phyloP scores from a whole-genome alignment of 2,113 vertebrate species.

The Zosterops pallidus region DNA sequence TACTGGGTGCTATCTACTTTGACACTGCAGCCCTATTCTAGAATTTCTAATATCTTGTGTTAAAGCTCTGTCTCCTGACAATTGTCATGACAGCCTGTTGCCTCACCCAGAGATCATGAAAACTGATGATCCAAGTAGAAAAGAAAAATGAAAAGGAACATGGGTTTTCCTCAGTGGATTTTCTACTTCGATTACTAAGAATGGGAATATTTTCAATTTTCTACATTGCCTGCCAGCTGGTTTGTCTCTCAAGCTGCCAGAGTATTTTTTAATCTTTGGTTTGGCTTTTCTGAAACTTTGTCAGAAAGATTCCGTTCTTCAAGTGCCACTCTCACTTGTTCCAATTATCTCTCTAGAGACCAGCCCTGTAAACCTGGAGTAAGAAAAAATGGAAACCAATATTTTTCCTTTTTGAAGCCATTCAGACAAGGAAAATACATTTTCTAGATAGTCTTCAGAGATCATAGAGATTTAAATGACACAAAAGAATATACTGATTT shows the following conservation, averaged over 20 bases:
- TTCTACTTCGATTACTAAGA: background rate
- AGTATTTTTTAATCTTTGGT: background rate
- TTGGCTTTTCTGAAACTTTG: background rate
- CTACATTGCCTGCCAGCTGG: background rate
- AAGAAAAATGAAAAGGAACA: background rate
- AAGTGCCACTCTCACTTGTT: background rate
- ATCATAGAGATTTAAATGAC: background rate
- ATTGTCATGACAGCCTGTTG: background rate
- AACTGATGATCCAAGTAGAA: background rate
- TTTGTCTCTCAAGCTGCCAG: background rate
- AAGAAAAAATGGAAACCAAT: background rate
- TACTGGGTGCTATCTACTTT: background rate
- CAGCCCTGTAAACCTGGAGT: background rate
- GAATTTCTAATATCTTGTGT: constrained; percentile 40
- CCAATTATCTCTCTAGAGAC: background rate
- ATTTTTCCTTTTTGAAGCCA: background rate
- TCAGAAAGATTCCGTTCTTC: background rate
- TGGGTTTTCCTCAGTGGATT: background rate
- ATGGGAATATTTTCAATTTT: background rate
- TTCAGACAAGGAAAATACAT: background rate
- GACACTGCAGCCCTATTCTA: background rate
- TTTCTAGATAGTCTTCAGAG: background rate
- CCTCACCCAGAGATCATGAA: background rate
- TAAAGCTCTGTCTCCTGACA: background rate
- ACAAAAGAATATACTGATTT: background rate